phyloP scores from a whole-genome alignment of 2,888 invertebrate species.

The Sarcophaga subvicina region DNA sequence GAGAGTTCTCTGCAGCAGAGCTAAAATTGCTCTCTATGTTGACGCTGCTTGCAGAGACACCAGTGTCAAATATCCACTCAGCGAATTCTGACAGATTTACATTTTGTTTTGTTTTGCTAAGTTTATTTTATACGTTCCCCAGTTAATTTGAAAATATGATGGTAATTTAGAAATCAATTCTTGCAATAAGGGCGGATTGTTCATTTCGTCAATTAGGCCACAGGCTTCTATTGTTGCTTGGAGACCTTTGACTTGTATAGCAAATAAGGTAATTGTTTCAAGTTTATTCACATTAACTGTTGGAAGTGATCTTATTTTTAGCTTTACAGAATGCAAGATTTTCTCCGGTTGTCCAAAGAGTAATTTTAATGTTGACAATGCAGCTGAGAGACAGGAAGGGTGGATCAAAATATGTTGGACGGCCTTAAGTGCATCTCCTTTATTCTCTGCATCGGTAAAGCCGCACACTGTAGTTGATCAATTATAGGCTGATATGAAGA shows the following conservation, averaged over 20 bases:
- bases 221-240: slow-evolving; percentile 40
- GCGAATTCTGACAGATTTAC: slow-evolving; percentile 13
- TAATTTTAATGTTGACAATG: slow-evolving; percentile 34
- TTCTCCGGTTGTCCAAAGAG: slow-evolving; percentile 57
- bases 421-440: too few relatives aligned
- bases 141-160: slow-evolving; percentile 24
- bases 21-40: background rate
- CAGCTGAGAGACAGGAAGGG: slow-evolving; percentile 51
- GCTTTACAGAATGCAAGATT: slow-evolving; percentile 11
- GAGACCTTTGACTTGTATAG: slow-evolving; percentile 39
- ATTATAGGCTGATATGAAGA: slow-evolving; percentile 52
- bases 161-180: slow-evolving; percentile 38
- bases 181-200: slow-evolving; percentile 45
- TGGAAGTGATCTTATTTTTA: slow-evolving; percentile 31
- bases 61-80: slow-evolving; percentile 30
- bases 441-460: slow-evolving; percentile 46
- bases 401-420: slow-evolving; percentile 50
- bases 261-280: slow-evolving; percentile 37
- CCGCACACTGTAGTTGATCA: slow-evolving; percentile 55
- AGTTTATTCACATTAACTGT: slow-evolving; percentile 42
- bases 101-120: slow-evolving; percentile 1
- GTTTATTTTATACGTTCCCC: slow-evolving; percentile 17
- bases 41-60: slow-evolving; percentile 34
- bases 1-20: background rate
- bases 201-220: slow-evolving; percentile 40